These are phyloP conservation scores for Ailurus styani DNA, from an alignment of 2,113 vertebrate genomes.

Conservation along the genomic window DNA sequence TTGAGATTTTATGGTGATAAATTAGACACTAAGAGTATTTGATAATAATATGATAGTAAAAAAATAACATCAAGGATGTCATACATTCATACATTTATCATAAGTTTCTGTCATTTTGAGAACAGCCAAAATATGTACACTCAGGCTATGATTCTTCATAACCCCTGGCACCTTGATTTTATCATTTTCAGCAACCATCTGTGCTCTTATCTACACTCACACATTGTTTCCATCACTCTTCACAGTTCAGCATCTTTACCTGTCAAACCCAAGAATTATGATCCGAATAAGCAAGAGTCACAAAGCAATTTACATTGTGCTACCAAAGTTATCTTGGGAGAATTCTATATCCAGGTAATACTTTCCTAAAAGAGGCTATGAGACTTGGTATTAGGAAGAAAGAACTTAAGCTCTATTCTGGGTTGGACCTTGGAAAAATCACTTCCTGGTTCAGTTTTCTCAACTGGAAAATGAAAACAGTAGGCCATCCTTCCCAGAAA, in stretches of 20 bases:
- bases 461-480: background rate
- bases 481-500: background rate
- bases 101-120: conserved; percentile 14
- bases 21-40: conserved; percentile 14
- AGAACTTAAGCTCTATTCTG: background rate
- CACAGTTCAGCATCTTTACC: conserved; percentile 58
- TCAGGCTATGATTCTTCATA: conserved; percentile 50
- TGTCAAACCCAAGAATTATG: conserved; percentile 54
- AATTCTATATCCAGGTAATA: conserved; percentile 7
- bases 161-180: conserved; percentile 39
- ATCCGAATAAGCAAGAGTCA: conserved; percentile 37
- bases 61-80: background rate
- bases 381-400: background rate
- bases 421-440: background rate
- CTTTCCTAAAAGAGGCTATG: background rate
- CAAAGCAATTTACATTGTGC: conserved; percentile 43
- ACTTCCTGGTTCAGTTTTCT: conserved; percentile 14
- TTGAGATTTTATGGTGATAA: conserved; percentile 24
- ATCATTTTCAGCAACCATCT: conserved; percentile 62
- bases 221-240: conserved; percentile 35
- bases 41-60: conserved; percentile 38
- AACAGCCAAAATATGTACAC: background rate
- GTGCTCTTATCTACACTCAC: conserved; percentile 20
- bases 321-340: background rate
- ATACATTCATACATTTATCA: conserved; percentile 13